Evolutionary conservation across 1,140 invertebrate genomes (phyloP), one percentile per base, ranked within the genome.

Genomic region (Druon quercuslanigerum): DNA sequence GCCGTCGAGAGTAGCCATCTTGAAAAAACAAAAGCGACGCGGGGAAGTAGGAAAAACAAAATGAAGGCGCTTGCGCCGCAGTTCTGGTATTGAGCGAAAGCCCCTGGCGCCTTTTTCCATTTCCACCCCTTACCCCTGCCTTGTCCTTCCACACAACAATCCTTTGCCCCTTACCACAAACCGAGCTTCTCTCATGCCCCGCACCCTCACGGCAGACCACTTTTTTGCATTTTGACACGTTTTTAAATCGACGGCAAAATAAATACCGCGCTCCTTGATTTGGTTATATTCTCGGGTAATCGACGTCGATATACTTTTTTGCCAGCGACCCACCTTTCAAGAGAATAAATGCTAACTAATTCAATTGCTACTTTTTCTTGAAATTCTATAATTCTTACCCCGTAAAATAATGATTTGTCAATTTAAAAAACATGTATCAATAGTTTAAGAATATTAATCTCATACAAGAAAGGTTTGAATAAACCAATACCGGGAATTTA

Each of bases 21-120:
- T 90, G 85, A 83, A 89, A 90, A 89, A 90, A 88, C 76, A 79
- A 86, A 85, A 83, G 81, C 85, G 46, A 50, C 70, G 72, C 71
- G 51, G 25, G 60, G 74, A 66, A 51, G 84, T 86, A 87, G 82
- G 86, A 90, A 90, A 90, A 90, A 90, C 88, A 90, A 90, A 90
- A 90, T 89, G 88, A 89, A 90, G 87, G 89, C 89, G 88, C 89
- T 89, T 90, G 89, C 89, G 89, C 89, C 86, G 85, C 77, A 73
- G 81, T 78, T 73, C 81, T 79, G 79, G 88, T 90, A 90, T 90
- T 89, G 89, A 90, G 86, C 89, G 87, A 88, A 79, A 78, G 50
- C 78, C 78, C 79, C 84, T 81, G 86, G 81, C 84, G 81, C 86
- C 87, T 89, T 89, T 89, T 89, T 88, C 83, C 84, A 85, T 86